Conservation (phyloP, 2,113 vertebrate species). For the Hippocampus zosterae region DNA sequence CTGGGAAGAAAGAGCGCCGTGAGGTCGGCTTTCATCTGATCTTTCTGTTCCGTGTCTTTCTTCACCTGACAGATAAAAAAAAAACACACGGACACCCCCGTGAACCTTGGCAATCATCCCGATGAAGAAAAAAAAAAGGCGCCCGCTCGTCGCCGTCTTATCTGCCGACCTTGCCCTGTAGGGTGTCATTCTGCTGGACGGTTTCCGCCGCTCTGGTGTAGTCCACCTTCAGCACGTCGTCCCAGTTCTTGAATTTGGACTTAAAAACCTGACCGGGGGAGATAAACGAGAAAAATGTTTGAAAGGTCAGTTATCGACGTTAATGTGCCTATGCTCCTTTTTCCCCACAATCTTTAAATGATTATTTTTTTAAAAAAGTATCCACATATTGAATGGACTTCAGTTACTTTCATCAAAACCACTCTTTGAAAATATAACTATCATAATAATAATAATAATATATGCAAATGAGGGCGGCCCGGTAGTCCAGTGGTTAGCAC, state of each 20-base stretch:
- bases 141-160: background rate
- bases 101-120: background rate
- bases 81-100: background rate
- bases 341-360: no score
- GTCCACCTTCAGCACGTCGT: conserved; percentile 91
- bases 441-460: no score
- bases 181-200: conserved; percentile 74
- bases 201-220: conserved; percentile 92
- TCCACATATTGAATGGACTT: no score
- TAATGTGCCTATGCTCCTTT: background rate
- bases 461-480: no score
- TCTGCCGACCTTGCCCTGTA: conserved; percentile 77
- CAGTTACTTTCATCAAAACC: no score
- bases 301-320: no score
- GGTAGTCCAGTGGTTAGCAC: no score
- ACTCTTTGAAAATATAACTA: no score
- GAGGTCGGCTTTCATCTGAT: conserved; percentile 96
- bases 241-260: conserved; percentile 98
- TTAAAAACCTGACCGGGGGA: conserved; percentile 84
- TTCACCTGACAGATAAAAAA: conserved; percentile 67
- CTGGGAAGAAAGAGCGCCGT: conserved; percentile 92
- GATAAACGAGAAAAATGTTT: background rate
- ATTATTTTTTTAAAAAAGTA: no score
- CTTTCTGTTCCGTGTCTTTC: conserved; percentile 86
- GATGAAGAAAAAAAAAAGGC: background rate